Conservation (phyloP, 1,140 invertebrate species). For the Prorops nasuta region DNA sequence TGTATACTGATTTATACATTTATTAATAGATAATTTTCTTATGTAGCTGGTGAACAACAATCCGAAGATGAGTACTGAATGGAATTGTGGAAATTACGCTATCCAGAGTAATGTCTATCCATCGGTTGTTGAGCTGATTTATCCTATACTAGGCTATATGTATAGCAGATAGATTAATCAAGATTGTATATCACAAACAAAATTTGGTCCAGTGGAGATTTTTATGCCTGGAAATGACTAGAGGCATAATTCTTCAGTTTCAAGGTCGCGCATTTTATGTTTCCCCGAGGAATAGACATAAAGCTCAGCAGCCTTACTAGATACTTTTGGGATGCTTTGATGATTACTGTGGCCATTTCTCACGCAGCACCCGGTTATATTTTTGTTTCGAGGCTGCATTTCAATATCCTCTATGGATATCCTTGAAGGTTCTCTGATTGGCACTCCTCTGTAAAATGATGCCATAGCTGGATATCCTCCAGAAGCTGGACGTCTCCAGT, state of each 20-base stretch:
- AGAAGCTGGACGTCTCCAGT: conserved; percentile 28
- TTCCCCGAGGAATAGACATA: conserved; percentile 28
- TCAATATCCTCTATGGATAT: conserved; percentile 13
- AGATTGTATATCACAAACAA: too few relatives aligned
- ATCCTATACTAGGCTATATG: too few relatives aligned
- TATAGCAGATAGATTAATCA: too few relatives aligned
- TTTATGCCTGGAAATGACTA: too few relatives aligned
- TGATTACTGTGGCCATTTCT: conserved; percentile 17
- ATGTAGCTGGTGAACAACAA: too few relatives aligned
- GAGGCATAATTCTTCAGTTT: conserved; percentile 22
- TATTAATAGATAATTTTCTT: too few relatives aligned
- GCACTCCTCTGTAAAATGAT: conserved; percentile 24
- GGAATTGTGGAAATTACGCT: too few relatives aligned
- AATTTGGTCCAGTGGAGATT: too few relatives aligned
- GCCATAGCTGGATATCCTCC: conserved; percentile 17
- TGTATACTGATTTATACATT: too few relatives aligned
- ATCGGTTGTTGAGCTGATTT: too few relatives aligned
- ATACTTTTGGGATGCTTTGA: conserved; percentile 2
- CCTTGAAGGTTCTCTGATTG: conserved; percentile 18
- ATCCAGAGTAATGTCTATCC: too few relatives aligned
- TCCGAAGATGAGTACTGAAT: too few relatives aligned
- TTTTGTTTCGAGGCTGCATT: conserved; percentile 6
- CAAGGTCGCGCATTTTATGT: conserved; percentile 20
- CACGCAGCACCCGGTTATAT: conserved; percentile 12
- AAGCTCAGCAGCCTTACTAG: conserved; percentile 18